Conservation (phyloP, 2,113 vertebrate species). For the Catagonus wagneri region DNA sequence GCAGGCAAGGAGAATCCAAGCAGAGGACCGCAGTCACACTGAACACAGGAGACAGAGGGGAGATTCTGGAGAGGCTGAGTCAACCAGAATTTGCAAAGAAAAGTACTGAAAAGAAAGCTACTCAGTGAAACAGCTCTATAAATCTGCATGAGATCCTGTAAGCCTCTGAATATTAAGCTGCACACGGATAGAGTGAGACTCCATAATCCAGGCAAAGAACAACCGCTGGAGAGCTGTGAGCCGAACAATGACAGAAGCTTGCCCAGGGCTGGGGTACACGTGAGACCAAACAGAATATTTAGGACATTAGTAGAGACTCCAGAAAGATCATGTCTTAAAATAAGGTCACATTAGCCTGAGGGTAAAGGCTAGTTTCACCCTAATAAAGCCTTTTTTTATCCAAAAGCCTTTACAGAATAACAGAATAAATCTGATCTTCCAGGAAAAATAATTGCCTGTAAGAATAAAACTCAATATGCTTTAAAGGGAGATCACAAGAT, state of each 20-base stretch:
- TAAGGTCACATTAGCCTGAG: neutral
- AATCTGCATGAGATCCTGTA: neutral
- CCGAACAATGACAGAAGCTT: neutral
- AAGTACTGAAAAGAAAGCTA: neutral
- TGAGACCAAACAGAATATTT: neutral
- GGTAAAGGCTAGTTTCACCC: neutral
- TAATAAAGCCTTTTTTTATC: neutral
- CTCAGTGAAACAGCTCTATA: neutral
- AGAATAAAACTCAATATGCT: neutral
- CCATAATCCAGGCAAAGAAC: neutral
- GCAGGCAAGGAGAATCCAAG: neutral
- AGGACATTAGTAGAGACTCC: neutral
- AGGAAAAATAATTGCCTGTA: neutral
- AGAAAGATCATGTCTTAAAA: neutral
- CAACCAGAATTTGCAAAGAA: neutral
- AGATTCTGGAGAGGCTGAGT: neutral
- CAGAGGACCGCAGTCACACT: neutral
- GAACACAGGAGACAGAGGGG: neutral
- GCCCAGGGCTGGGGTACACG: neutral
- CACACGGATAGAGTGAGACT: neutral
- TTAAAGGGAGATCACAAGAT: neutral
- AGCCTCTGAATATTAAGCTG: neutral
- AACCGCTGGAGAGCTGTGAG: neutral
- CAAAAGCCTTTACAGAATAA: neutral
- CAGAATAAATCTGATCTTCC: neutral